Conservation (phyloP, 2,888 invertebrate genomes). For the Diachrysia chrysitis region DNA sequence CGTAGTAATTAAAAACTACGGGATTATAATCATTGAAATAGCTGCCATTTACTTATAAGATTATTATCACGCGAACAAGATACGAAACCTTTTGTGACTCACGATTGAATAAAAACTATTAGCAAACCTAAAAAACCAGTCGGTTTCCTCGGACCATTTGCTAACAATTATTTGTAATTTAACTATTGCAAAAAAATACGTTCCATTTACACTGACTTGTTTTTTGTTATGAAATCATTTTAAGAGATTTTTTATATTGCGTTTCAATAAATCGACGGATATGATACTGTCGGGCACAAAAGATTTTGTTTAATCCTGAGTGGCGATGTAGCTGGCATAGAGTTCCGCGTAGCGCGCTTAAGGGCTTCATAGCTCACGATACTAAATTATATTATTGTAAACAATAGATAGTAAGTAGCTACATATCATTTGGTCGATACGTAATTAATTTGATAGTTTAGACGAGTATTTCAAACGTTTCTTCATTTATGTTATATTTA, state of each 20-base stretch:
- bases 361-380: no score
- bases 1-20: constrained; percentile 9
- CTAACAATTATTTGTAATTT: constrained; percentile 32
- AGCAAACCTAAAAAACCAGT: constrained; percentile 21
- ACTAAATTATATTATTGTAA: no score
- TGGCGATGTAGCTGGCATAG: no score
- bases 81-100: constrained; percentile 23
- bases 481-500: no score
- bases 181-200: constrained; percentile 26
- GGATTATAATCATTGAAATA: constrained; percentile 23
- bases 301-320: no score
- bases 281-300: no score
- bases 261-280: background rate
- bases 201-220: constrained; percentile 14
- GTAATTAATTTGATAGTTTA: no score
- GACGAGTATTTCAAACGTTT: no score
- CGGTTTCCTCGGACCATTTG: constrained; percentile 46
- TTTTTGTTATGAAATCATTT: background rate
- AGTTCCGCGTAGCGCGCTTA: no score
- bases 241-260: background rate
- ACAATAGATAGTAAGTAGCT: no score
- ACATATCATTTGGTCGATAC: no score
- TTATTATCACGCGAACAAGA: constrained; percentile 28
- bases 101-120: constrained; percentile 3
- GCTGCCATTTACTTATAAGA: constrained; percentile 10